Conservation (phyloP, 2,113 vertebrate species). For the Platanista minor region DNA sequence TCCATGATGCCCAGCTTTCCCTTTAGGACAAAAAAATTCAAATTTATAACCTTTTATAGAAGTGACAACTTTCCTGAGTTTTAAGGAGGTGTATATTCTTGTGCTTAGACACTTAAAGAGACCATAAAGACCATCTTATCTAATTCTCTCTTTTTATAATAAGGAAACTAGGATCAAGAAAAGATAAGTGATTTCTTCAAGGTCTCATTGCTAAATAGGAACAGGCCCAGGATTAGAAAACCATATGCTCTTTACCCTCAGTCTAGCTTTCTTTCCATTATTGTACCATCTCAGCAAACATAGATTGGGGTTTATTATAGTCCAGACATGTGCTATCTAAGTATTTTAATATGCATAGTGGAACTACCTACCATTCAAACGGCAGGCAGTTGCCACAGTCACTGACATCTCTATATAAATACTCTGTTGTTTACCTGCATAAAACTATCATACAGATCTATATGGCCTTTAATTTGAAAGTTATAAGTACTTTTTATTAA, state of each 20-base stretch:
- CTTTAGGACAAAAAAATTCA: neutral
- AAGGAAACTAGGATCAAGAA: neutral
- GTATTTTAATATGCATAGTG: neutral
- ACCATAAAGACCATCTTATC: neutral
- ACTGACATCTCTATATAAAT: neutral
- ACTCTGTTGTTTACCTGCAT: neutral
- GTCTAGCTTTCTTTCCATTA: neutral
- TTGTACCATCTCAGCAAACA: neutral
- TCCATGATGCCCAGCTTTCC: neutral
- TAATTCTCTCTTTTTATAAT: neutral
- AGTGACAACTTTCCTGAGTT: neutral
- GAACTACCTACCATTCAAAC: neutral
- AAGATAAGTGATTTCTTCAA: neutral
- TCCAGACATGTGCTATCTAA: neutral
- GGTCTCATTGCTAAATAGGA: neutral
- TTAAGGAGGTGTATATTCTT: neutral
- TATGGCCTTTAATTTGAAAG: neutral
- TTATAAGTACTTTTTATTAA: neutral
- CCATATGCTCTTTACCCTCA: neutral
- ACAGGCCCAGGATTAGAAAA: neutral
- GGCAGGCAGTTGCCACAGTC: neutral
- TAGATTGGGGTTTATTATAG: neutral
- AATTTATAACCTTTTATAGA: neutral
- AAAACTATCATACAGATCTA: neutral
- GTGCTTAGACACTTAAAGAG: neutral